These are phyloP conservation scores for Unio pictorum DNA, from an alignment of 2,888 invertebrate species.

Conservation along the genomic window DNA sequence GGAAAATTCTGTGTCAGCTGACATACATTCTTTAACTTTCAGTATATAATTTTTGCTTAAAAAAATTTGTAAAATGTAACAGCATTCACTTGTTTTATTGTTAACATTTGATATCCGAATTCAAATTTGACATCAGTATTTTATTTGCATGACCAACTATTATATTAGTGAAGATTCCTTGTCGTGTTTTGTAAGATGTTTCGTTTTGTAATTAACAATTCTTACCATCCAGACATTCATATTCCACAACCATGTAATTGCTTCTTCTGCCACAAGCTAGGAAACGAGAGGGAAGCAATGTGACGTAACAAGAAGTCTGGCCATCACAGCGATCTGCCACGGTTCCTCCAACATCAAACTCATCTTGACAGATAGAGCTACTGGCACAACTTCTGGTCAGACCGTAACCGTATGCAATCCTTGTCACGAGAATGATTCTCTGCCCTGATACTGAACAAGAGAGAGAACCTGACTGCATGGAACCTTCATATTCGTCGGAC, in stretches of 20 bases:
- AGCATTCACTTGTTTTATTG: too few relatives aligned
- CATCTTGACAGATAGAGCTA: slow-evolving; percentile 20
- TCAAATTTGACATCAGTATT: too few relatives aligned
- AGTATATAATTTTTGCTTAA: too few relatives aligned
- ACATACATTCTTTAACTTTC: too few relatives aligned
- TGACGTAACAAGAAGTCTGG: slow-evolving; percentile 19
- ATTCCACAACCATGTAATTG: slow-evolving; percentile 33
- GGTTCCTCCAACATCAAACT: slow-evolving; percentile 20
- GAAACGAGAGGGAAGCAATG: slow-evolving; percentile 17
- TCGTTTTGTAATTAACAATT: background rate
- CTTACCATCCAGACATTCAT: slow-evolving; percentile 37
- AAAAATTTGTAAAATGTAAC: too few relatives aligned
- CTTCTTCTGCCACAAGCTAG: slow-evolving; percentile 28
- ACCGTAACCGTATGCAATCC: slow-evolving; percentile 24
- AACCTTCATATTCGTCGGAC: background rate
- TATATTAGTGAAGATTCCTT: too few relatives aligned
- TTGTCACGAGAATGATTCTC: slow-evolving; percentile 26
- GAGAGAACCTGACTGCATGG: slow-evolving; percentile 14
- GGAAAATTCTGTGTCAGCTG: too few relatives aligned
- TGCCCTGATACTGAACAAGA: slow-evolving; percentile 22
- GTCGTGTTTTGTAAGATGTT: too few relatives aligned
- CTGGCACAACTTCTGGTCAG: slow-evolving; percentile 22
- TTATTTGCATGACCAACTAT: too few relatives aligned
- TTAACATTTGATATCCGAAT: too few relatives aligned
- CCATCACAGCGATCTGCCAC: slow-evolving; percentile 30